Conservation (phyloP, 2,797 vertebrate species). For the Sebastes matsubarae region DNA sequence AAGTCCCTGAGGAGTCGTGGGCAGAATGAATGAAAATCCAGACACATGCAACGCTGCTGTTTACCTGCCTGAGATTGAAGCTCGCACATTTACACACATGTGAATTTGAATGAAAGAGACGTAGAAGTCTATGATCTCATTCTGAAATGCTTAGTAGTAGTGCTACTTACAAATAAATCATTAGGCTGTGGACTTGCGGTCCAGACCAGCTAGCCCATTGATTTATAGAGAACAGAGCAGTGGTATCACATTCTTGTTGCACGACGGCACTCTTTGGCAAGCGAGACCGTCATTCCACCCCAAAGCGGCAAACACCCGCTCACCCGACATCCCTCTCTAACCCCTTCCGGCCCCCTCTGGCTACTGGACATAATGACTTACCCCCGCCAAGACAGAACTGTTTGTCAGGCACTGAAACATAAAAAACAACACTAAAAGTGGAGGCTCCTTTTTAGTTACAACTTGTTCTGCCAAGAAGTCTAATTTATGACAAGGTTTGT, state of each 20-base stretch:
- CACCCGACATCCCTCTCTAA: constrained; percentile 24
- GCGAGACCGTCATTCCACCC: constrained; percentile 24
- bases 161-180: constrained; percentile 55
- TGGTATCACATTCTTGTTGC: constrained; percentile 46
- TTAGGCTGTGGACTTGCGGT: constrained; percentile 42
- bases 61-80: constrained; percentile 55
- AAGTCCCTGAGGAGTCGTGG: constrained; percentile 41
- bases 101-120: neutral
- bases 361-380: constrained; percentile 53
- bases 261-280: constrained; percentile 29
- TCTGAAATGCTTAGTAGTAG: constrained; percentile 14
- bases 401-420: constrained; percentile 55
- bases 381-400: constrained; percentile 40
- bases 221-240: constrained; percentile 63
- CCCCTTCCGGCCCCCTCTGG: constrained; percentile 34
- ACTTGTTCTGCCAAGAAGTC: constrained; percentile 62
- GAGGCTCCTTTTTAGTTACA: constrained; percentile 60
- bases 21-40: constrained; percentile 70
- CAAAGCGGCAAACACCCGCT: constrained; percentile 26
- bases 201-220: constrained; percentile 42
- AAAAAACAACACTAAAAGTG: constrained; percentile 53
- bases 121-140: neutral
- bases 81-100: constrained; percentile 14
- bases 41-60: constrained; percentile 45
- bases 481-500: constrained; percentile 73